Evolutionary conservation across 37 sponge, comb jelly and placozoan species (phyloP).

Genomic region (Hexactinellida sp.): DNA sequence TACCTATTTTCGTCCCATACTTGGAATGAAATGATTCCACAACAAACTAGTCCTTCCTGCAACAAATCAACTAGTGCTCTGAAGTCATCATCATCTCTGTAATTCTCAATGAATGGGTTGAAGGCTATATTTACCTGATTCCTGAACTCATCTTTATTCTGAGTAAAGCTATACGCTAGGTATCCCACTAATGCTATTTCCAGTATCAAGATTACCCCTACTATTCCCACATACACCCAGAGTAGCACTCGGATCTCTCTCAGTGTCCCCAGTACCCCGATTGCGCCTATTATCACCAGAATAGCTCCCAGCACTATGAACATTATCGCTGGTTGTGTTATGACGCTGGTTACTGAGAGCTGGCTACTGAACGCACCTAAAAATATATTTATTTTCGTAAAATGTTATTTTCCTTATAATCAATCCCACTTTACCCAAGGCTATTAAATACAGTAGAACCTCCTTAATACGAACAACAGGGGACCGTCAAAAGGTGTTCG

Average conservation of each 20-base stretch:
- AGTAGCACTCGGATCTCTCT: background rate
- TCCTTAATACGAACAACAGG: background rate
- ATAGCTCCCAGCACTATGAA: background rate
- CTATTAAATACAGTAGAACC: too few species aligned
- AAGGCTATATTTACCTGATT: background rate
- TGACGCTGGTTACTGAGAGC: background rate
- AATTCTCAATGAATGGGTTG: background rate
- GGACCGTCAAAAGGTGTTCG: background rate
- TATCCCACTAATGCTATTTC: background rate
- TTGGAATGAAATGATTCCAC: background rate
- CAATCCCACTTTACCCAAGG: background rate
- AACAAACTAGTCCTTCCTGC: background rate
- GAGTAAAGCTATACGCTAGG: constrained; percentile 2
- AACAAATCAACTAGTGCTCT: background rate
- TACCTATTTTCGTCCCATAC: background rate
- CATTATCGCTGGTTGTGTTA: background rate
- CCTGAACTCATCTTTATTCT: background rate
- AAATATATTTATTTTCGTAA: background rate
- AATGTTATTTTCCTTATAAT: background rate
- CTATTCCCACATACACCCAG: background rate
- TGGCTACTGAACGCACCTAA: background rate
- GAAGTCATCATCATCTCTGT: background rate
- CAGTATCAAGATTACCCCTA: background rate
- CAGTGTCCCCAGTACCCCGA: background rate
- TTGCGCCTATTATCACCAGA: background rate